Evolutionary conservation across 2,113 vertebrate genomes (phyloP).

Genomic region (Etheostoma cragini): DNA sequence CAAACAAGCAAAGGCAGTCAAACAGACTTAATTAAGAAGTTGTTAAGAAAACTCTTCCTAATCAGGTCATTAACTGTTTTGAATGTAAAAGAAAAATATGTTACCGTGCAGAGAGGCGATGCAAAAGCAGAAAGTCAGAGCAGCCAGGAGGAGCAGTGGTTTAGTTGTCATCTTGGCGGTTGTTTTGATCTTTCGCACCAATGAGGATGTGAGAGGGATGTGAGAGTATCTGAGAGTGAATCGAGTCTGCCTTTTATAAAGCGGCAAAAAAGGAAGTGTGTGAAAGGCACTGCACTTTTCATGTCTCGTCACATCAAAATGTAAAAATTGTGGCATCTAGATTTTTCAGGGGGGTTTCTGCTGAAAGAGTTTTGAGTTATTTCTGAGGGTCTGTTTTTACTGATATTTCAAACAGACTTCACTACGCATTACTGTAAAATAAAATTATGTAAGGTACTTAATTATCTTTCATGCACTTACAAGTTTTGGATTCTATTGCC

Average conservation of each 20-base stretch:
- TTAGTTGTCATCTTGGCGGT: constrained; percentile 28
- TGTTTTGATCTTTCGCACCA: constrained; percentile 10
- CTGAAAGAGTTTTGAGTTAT: background rate
- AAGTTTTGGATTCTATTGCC: background rate
- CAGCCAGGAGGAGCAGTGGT: constrained; percentile 31
- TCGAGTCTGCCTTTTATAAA: constrained; percentile 47
- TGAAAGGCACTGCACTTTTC: background rate
- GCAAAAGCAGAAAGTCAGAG: constrained; percentile 51
- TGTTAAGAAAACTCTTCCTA: background rate
- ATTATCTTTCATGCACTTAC: background rate
- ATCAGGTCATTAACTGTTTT: background rate
- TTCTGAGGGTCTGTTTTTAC: background rate
- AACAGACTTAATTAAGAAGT: background rate
- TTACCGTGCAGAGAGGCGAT: constrained; percentile 39
- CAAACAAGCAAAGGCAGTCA: background rate
- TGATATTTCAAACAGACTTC: background rate
- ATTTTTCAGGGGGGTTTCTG: background rate
- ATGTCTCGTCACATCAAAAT: background rate
- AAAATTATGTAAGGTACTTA: background rate
- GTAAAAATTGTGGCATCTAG: background rate
- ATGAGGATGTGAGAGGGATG: constrained; percentile 33
- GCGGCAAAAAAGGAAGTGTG: constrained; percentile 41
- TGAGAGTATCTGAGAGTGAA: constrained; percentile 10
- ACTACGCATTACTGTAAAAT: background rate
- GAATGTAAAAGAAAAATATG: background rate